Evolutionary conservation across 1,140 invertebrate genomes (phyloP), one percentile per base, ranked within the genome.

Genomic region (Calephelis virginiensis): DNA sequence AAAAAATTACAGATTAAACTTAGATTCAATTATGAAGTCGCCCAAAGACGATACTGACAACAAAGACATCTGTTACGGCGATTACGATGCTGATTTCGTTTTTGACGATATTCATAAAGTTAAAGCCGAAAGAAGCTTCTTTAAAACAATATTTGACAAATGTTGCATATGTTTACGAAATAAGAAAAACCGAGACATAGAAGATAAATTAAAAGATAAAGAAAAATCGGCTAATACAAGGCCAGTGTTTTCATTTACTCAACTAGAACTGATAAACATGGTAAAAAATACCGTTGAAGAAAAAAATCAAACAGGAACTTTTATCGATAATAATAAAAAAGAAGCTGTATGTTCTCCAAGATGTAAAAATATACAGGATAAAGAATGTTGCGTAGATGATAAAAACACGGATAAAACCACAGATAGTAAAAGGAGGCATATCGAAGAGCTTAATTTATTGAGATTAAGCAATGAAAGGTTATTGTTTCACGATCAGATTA

Each of bases 21-120:
- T 88, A 61, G 81, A 87, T 9, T 71, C 73, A 12, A 72, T 87
- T 37, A 90, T 90, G 87, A 74, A 80, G 45, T 83, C 81, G 28
- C 87, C 85, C 6, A 72, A 77, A 46, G 80, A 85, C 43, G 64
- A 76, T 40, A 68, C 70, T 40, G 69, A 71, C 14, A 62, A 63
- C 40, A 75, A 72, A 50, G 73, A 76, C 8, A 50, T 70, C n/a
- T 77, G 75, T 67, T 71, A 65, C 43, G 66, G 65, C 28, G 61
- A 68, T 59, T 66, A 64, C 56, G 71, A 78, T 38, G 68, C 72
- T 12, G 72, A 78, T 50, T 45, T 53, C 59, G 45, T 72, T 28
- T 69, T 65, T 53, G 65, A 64, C 11, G 74, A 83, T 48, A 66
- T 74, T 28, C 61, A 73, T 8, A 71, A 70, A 56, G 53, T 60